A percentile compares a stretch with the other conserved stretches of the same genome.
Evolutionary conservation across 1,140 invertebrate species (phyloP).

Genomic region (Prorops nasuta): DNA sequence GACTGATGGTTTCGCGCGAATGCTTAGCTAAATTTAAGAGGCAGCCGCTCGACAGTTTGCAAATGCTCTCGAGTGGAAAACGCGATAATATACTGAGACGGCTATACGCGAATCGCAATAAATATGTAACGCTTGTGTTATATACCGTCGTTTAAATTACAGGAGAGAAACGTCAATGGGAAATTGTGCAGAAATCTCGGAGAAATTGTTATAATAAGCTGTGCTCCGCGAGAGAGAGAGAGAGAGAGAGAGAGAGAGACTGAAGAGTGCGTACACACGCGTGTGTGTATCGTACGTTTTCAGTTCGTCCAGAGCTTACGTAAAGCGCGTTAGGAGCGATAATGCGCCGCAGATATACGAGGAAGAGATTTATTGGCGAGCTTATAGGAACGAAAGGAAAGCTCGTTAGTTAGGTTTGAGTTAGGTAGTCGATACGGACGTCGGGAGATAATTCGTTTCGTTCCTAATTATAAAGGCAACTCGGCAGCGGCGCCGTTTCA

Average conservation of each 20-base stretch:
- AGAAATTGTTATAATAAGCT: too few relatives aligned
- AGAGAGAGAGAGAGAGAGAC: neutral
- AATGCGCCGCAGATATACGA: slow-evolving; percentile 29
- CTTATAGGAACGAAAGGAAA: slow-evolving; percentile 36
- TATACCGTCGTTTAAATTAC: too few relatives aligned
- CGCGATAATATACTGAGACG: too few relatives aligned
- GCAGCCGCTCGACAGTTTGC: too few relatives aligned
- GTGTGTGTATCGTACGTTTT: neutral
- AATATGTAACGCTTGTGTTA: too few relatives aligned
- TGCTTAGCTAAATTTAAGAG: too few relatives aligned
- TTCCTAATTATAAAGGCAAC: slow-evolving; percentile 52
- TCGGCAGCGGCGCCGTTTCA: slow-evolving; percentile 13
- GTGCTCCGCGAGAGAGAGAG: too few relatives aligned
- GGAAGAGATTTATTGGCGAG: slow-evolving; percentile 43
- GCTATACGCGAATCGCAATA: too few relatives aligned
- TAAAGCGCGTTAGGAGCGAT: slow-evolving; percentile 13
- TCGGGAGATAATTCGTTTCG: slow-evolving; percentile 49
- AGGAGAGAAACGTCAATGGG: too few relatives aligned
- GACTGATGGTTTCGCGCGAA: too few relatives aligned
- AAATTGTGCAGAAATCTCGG: too few relatives aligned
- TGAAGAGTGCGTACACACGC: neutral
- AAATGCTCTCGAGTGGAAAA: too few relatives aligned
- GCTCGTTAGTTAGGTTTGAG: slow-evolving; percentile 49
- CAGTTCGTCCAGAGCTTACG: neutral
- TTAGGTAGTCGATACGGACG: slow-evolving; percentile 51